Percentiles rank a stretch among this genome's conserved stretches.
phyloP scores from a whole-genome alignment of 2,797 vertebrate species.

The Esox masquinongy region DNA sequence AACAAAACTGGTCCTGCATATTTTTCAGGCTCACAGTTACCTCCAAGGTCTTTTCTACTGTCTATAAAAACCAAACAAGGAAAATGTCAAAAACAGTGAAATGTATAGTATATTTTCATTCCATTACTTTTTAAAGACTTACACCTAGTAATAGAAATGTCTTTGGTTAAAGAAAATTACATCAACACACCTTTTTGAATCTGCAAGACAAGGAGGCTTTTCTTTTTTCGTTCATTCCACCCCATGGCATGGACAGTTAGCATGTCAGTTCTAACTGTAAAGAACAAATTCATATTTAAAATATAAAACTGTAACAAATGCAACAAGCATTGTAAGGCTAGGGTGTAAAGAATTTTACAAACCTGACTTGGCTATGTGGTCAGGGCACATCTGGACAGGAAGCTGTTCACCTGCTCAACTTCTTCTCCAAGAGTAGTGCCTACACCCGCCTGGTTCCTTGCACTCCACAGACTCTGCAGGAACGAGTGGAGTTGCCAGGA shows the following conservation, averaged over 20 bases:
- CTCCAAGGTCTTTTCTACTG: neutral
- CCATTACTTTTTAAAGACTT: neutral
- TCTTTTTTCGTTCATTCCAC: too few relatives aligned
- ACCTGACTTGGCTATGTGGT: slow-evolving; percentile 21
- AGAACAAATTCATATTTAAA: too few relatives aligned
- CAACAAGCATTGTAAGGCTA: too few relatives aligned
- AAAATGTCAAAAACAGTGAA: neutral
- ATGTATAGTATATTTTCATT: too few relatives aligned
- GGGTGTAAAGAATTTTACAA: slow-evolving; percentile 3
- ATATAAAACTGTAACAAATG: too few relatives aligned
- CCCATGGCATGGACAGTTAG: too few relatives aligned
- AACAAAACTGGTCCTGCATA: too few relatives aligned
- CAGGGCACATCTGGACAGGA: slow-evolving; percentile 21
- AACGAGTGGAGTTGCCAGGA: too few relatives aligned
- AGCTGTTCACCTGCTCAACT: slow-evolving; percentile 20
- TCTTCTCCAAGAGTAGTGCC: neutral
- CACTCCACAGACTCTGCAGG: too few relatives aligned
- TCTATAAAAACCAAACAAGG: neutral
- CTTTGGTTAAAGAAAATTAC: neutral
- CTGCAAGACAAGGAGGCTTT: neutral
- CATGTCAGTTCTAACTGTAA: too few relatives aligned
- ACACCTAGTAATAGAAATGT: too few relatives aligned
- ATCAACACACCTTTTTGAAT: slow-evolving; percentile 6
- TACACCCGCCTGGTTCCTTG: too few relatives aligned
- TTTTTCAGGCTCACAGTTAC: neutral